Base-by-base conservation (phyloP, 2,888 invertebrate species). In the Thera britannica region DNA sequence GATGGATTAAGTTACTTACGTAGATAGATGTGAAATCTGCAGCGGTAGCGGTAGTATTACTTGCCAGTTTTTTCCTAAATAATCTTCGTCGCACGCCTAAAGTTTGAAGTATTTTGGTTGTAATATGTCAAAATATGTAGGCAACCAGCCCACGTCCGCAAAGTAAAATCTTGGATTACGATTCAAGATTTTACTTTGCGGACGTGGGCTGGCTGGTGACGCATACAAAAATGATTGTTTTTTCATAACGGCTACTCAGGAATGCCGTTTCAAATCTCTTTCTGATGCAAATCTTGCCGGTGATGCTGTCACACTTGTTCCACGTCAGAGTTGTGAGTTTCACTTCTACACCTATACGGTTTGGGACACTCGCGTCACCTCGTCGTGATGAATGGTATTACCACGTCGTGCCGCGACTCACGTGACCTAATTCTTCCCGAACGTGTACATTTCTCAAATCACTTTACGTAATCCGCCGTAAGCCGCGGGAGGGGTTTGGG, bases 371-470 rank as follows among this genome's bases (percentile, higher is more conserved):
- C 55, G 54, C 67, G 67, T 65, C 66, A 62, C 68, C 68, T 52
- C 64, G 8, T 23, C 57, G 68, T 83, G 83, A 83, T 82, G 77
- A 80, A 83, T 82, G 79, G 74, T 60, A 62, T 69, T 65, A 65
- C 58, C 56, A 56, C 44, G 55, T 64, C 58, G 67, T 70, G 58
- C 44, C 63, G 62, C 68, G 70, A 59, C 62, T 49, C 55, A 58
- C 65, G 46, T 73, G 77, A 76, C 77, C 68, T 67, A 75, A 64
- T 73, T 73, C 63, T 72, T 72, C 38, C 65, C 44, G 59, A 58
- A 58, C 59, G 65, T 67, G 55, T 61, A 55, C 70, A 57, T 58
- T 65, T 64, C 63, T 67, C 57, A 62, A 64, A 64, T 64, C 67
- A 67, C 66, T 70, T 66, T 70, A 60, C 49, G 70, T 67, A 65